Conservation (phyloP, 2,113 vertebrate species). For the Chaetodon trifascialis region DNA sequence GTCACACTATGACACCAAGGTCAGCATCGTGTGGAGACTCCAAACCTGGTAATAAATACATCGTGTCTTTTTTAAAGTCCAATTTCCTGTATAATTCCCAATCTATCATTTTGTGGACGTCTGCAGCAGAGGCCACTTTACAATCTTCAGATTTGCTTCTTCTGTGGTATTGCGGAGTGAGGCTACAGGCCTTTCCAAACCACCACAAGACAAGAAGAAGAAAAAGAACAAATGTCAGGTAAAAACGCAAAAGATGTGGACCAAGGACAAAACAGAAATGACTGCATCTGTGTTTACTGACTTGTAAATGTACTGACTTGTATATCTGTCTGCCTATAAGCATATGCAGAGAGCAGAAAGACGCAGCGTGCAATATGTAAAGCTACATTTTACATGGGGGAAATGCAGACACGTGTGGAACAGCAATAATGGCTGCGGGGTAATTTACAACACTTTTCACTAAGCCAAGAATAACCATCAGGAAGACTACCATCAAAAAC, state of each 20-base stretch:
- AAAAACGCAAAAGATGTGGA: neutral
- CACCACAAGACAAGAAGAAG: neutral
- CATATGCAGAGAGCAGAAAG: neutral
- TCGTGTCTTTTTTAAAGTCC: neutral
- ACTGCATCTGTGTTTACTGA: neutral
- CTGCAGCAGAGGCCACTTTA: neutral
- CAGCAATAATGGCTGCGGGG: neutral
- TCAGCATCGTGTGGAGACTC: neutral
- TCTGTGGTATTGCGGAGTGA: neutral
- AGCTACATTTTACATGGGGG: neutral
- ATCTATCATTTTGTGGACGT: neutral
- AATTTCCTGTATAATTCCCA: neutral
- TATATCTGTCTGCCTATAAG: neutral
- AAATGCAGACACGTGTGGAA: neutral
- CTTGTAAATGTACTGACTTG: neutral
- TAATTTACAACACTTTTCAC: neutral
- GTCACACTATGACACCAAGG: conserved; percentile 17
- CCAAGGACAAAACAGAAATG: neutral
- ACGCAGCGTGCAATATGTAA: neutral
- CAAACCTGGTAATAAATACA: neutral
- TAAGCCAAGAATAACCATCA: neutral
- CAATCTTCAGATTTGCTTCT: neutral
- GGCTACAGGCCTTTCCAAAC: neutral
- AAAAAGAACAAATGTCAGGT: neutral
- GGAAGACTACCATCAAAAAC: neutral